Percentiles rank a stretch among this genome's conserved stretches.
These are phyloP conservation scores for Caenorhabditis afra DNA, from an alignment of 2,888 invertebrate species.

Conservation along the genomic window DNA sequence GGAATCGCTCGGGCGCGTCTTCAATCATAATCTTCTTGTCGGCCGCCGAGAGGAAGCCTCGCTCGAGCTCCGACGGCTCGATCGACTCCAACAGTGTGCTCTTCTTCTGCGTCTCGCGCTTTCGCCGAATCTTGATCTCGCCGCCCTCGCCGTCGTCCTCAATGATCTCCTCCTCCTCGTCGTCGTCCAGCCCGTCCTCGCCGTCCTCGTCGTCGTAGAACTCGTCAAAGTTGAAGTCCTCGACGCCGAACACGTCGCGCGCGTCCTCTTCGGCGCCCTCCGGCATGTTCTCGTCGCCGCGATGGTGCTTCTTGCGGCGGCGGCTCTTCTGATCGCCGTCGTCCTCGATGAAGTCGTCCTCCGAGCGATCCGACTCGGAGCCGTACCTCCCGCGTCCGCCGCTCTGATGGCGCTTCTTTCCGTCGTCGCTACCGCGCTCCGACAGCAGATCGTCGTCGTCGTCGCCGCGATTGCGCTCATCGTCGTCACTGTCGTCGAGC, in stretches of 20 bases:
- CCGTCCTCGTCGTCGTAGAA: conserved; percentile 81
- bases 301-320: conserved; percentile 42
- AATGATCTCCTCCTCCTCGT: conserved; percentile 79
- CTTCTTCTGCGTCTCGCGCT: conserved; percentile 63
- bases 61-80: conserved; percentile 96
- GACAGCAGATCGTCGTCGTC: conserved; percentile 35
- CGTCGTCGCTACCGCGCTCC: conserved; percentile 83
- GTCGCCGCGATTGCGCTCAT: no score
- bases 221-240: conserved; percentile 87
- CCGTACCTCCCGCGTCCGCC: conserved; percentile 28
- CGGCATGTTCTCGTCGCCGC: conserved; percentile 56
- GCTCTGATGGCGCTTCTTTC: background rate
- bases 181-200: conserved; percentile 70
- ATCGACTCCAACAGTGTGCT: conserved; percentile 81
- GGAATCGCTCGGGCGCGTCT: conserved; percentile 83
- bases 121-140: conserved; percentile 80
- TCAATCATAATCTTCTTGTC: conserved; percentile 88
- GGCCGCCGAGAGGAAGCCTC: conserved; percentile 94
- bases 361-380: conserved; percentile 61
- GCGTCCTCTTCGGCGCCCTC: conserved; percentile 85
- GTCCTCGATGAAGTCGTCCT: conserved; percentile 96
- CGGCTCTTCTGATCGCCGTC: conserved; percentile 82
- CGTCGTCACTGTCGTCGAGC: conserved; percentile 59
- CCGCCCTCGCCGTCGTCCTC: conserved; percentile 77
- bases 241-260: conserved; percentile 97